phyloP scores from a whole-genome alignment of 2,888 invertebrate species.

The Cabera pusaria region DNA sequence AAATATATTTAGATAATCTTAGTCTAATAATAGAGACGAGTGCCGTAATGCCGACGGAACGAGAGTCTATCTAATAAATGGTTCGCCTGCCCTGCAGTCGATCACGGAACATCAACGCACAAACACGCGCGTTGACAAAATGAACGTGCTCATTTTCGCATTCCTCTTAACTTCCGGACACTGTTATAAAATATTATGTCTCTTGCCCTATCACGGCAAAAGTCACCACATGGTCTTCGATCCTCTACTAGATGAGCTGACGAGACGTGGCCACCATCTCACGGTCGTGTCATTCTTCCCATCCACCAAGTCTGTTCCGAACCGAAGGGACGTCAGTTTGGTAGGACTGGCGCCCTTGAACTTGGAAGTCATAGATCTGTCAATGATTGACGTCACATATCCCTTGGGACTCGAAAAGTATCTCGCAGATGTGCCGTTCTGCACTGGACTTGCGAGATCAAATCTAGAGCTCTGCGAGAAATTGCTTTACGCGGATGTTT shows the following conservation, averaged over 20 bases:
- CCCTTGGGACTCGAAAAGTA: conserved; percentile 36
- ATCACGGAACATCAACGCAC: conserved; percentile 11
- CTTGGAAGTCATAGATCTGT: conserved; percentile 48
- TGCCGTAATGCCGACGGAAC: too few species aligned
- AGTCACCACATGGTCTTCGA: conserved; percentile 78
- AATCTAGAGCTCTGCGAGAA: conserved; percentile 47
- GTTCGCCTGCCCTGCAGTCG: conserved; percentile 9
- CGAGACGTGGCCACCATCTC: conserved; percentile 64
- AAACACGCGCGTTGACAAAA: conserved; percentile 24
- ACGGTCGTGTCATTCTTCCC: conserved; percentile 77
- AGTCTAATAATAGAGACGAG: conserved; percentile 26
- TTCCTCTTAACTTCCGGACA: conserved; percentile 30
- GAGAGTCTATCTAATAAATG: too few species aligned
- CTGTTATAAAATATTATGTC: conserved; percentile 56
- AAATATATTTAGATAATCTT: too few species aligned
- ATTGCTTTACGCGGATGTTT: conserved; percentile 43
- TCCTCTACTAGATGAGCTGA: conserved; percentile 65
- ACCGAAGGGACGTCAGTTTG: conserved; percentile 50
- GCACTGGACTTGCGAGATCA: conserved; percentile 35
- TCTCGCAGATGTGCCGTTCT: conserved; percentile 33
- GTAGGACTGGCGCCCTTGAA: conserved; percentile 40
- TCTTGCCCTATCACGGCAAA: conserved; percentile 70
- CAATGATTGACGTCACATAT: conserved; percentile 33
- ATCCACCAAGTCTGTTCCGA: conserved; percentile 29
- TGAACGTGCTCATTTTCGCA: conserved; percentile 28